Base-by-base conservation (phyloP, 2,797 vertebrate genomes). In the Syngnathus acus region DNA sequence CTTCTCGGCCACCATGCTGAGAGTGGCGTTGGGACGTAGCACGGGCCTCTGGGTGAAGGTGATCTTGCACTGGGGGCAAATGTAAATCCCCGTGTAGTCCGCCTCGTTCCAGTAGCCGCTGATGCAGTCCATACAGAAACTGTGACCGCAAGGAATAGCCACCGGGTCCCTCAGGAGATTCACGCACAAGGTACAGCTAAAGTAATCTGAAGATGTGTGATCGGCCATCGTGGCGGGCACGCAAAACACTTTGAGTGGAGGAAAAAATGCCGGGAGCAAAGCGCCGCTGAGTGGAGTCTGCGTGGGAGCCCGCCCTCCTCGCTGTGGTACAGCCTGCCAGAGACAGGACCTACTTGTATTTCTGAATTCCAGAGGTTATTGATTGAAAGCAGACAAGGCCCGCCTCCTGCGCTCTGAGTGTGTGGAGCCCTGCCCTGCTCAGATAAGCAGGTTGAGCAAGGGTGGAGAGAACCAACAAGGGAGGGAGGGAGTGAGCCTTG, bases 131-230 rank as follows among this genome's bases (percentile, higher is more conserved):
- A 94, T 93, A 53, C 93, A 95, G 87, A 93, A 95, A 69, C 92
- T 95, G 88, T 95, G 93, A n/a, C 94, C 92, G 0, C 93, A 95
- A 54, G 92, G 90, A 0, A 93, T 93, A 1, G 93, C 94, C 87
- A 94, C 92, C 0, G 93, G 93, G 67, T 91, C 87, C 78, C 64
- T 78, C 71, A 95, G 90, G 1, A 94, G 89, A 72, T 81, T 92
- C 68, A 87, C 81, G 61, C 93, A 95, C 66, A 95, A 79, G 47
- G 92, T 86, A 74, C 94, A 94, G 82, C 85, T 90, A 83, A 94
- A 89, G 81, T 93, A 93, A 62, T 93, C 92, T 74, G 91, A 83
- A 43, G 91, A 90, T 11, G 78, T 82, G 19, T 86, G 90, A 53
- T 92, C 91, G 67, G 91, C 91, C 92, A 93, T 93, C 40, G 82